Percentiles rank a stretch among this genome's conserved stretches.
These are phyloP conservation scores for Vipera ursinii DNA, from an alignment of 2,797 vertebrate species.

Conservation along the genomic window DNA sequence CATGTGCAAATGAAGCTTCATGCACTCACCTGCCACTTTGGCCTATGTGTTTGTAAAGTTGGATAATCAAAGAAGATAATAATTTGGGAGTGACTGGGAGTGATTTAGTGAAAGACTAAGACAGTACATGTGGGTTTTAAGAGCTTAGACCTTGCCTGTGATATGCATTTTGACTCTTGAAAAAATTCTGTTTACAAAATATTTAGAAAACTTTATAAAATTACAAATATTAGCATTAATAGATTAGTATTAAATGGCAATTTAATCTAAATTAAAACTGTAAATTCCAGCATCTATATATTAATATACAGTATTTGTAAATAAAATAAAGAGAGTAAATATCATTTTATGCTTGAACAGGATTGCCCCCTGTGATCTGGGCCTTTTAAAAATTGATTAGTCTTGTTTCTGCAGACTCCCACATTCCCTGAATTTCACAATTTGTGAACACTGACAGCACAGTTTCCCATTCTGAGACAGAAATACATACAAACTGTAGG, in stretches of 20 bases:
- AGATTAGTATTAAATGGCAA: not conserved
- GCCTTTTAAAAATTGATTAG: not conserved
- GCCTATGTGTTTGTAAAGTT: not conserved
- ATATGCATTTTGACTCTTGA: not conserved
- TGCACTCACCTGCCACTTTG: not conserved
- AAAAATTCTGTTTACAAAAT: not conserved
- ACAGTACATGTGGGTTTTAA: not conserved
- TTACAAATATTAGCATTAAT: not conserved
- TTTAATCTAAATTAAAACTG: not conserved
- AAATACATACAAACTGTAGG: not conserved
- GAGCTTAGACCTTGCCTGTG: not conserved
- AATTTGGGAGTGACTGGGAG: not conserved
- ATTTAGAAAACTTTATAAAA: not conserved
- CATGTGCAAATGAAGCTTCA: not conserved
- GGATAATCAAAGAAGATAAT: not conserved
- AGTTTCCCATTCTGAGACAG: not conserved
- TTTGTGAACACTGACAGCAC: not conserved
- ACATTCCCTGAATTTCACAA: not conserved
- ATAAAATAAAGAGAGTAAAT: not conserved
- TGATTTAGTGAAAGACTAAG: not conserved
- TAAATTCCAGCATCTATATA: not conserved
- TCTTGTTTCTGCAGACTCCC: not conserved
- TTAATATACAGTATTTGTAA: not conserved
- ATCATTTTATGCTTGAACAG: not conserved
- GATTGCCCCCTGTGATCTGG: not conserved